Percentiles rank a stretch among this genome's conserved stretches.
Evolutionary conservation across 2,113 vertebrate genomes (phyloP).

Genomic region (Charina bottae): DNA sequence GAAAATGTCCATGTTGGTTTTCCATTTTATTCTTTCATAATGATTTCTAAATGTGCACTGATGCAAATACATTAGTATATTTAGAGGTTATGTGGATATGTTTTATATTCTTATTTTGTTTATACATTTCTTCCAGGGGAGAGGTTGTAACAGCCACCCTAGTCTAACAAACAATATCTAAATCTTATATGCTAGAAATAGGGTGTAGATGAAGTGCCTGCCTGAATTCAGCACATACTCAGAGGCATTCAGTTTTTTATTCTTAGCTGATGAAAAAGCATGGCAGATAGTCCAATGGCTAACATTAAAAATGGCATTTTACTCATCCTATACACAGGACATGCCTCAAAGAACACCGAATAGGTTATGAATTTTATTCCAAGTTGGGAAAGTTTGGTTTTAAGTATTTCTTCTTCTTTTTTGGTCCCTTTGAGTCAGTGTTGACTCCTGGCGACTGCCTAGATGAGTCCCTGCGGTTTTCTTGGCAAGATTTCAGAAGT

Average conservation of each 20-base stretch:
- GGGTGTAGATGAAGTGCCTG: not conserved
- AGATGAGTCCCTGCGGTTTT: not conserved
- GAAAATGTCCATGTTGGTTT: no score
- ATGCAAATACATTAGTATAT: no score
- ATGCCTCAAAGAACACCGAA: not conserved
- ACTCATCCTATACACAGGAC: not conserved
- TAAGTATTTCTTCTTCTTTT: not conserved
- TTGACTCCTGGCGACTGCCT: not conserved
- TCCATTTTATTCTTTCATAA: no score
- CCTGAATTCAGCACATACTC: not conserved
- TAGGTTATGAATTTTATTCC: not conserved
- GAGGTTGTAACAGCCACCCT: no score
- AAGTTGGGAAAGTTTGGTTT: not conserved
- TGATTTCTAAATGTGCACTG: no score
- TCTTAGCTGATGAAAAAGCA: no score
- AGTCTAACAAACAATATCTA: no score
- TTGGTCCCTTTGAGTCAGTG: no score
- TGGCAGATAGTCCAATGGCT: not conserved
- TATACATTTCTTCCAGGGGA: no score
- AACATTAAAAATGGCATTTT: not conserved
- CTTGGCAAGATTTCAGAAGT: not conserved
- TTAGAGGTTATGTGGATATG: no score
- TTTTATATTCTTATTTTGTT: no score
- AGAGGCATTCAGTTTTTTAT: not conserved
- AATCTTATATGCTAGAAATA: not conserved